Conservation (phyloP, 2,113 vertebrate genomes). For the Phodopus roborovskii region DNA sequence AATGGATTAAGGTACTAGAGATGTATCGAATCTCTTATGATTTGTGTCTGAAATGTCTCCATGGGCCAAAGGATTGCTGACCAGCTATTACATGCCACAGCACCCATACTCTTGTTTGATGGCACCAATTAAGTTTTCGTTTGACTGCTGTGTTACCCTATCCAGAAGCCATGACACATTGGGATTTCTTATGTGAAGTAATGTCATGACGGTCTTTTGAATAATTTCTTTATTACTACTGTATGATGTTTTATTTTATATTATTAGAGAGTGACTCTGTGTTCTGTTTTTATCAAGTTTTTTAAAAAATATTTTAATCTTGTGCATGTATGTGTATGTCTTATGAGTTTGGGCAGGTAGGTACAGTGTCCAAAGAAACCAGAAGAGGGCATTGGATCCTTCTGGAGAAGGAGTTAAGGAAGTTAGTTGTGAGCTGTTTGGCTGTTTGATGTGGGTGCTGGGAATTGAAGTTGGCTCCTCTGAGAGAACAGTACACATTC, state of each 20-base stretch:
- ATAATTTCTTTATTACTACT: not conserved
- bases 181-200: not conserved
- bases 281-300: not conserved
- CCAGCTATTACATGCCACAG: not conserved
- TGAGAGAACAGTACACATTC: not conserved
- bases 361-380: too few relatives aligned
- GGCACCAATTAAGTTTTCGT: not conserved
- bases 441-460: not conserved
- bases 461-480: not conserved
- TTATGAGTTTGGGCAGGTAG: not conserved
- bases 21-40: not conserved
- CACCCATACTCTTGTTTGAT: not conserved
- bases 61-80: not conserved
- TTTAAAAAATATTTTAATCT: not conserved
- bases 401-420: not conserved
- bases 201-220: not conserved
- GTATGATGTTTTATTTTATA: not conserved
- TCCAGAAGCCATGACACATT: not conserved
- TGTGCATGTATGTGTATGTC: not conserved
- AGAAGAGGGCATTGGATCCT: not conserved
- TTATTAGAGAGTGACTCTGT: not conserved
- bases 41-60: not conserved
- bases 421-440: not conserved
- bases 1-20: not conserved
- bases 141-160: not conserved